Evolutionary conservation across 2,888 invertebrate genomes (phyloP).

Genomic region (Dastarcus helophoroides): DNA sequence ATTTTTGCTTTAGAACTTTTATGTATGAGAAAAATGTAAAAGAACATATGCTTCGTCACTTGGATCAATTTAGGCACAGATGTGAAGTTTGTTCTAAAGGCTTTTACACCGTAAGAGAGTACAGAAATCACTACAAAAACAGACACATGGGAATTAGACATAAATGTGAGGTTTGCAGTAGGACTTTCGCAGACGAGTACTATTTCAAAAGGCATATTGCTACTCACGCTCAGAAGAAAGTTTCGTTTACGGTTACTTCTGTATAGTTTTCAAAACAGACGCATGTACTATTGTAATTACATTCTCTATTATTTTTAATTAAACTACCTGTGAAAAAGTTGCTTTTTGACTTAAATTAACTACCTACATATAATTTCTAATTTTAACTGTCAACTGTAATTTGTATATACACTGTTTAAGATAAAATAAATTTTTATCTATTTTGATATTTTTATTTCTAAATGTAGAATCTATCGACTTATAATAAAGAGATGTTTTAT

Average conservation of each 20-base stretch:
- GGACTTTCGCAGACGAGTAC: conserved; percentile 36
- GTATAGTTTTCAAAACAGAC: conserved; percentile 1
- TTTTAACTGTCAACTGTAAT: too few relatives aligned
- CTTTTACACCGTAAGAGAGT: conserved; percentile 35
- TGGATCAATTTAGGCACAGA: conserved; percentile 35
- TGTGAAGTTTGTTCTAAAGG: conserved; percentile 37
- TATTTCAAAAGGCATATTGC: conserved; percentile 35
- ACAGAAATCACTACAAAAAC: conserved; percentile 35
- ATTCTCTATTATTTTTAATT: too few relatives aligned
- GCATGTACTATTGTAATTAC: conserved; percentile 6
- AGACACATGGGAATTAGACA: conserved; percentile 36
- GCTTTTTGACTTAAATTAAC: too few relatives aligned
- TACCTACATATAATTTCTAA: too few relatives aligned
- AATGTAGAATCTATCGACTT: too few relatives aligned
- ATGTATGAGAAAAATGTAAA: conserved; percentile 38
- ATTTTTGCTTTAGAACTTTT: conserved; percentile 35
- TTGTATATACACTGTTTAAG: too few relatives aligned
- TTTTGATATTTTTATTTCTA: too few relatives aligned
- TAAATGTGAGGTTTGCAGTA: conserved; percentile 32
- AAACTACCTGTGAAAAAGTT: too few relatives aligned
- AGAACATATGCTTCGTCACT: conserved; percentile 34
- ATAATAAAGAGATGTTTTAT: too few relatives aligned
- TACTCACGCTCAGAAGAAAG: conserved; percentile 25
- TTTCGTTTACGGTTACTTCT: conserved; percentile 1
- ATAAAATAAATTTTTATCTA: too few relatives aligned